Percentiles rank a stretch among this genome's conserved stretches.
These are phyloP conservation scores for Eutolmus rufibarbis DNA, from an alignment of 2,888 invertebrate species.

Conservation along the genomic window DNA sequence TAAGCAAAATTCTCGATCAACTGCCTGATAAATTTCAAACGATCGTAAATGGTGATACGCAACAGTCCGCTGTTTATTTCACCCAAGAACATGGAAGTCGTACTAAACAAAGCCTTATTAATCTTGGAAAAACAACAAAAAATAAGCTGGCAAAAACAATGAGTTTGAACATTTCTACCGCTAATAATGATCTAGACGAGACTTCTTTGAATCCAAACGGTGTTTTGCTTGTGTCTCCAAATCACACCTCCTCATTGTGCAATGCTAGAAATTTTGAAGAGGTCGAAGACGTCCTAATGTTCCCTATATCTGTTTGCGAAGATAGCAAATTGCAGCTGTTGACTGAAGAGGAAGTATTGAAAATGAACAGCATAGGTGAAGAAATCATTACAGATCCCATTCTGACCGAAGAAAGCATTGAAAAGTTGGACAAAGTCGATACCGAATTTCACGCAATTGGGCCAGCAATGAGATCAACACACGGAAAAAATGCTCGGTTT, in stretches of 20 bases:
- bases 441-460: conserved; percentile 51
- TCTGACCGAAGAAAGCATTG: conserved; percentile 53
- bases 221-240: conserved; percentile 51
- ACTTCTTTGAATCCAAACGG: conserved; percentile 7
- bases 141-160: conserved; percentile 60
- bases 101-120: conserved; percentile 57
- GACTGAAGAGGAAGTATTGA: conserved; percentile 71
- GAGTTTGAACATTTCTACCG: conserved; percentile 53
- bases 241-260: conserved; percentile 53
- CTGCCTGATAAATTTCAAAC: conserved; percentile 59
- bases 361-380: conserved; percentile 62
- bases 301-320: conserved; percentile 69
- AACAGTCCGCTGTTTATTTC: not conserved
- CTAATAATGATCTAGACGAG: conserved; percentile 44
- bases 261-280: conserved; percentile 48
- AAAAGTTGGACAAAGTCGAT: conserved; percentile 52
- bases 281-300: conserved; percentile 70
- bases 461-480: conserved; percentile 60
- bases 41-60: conserved; percentile 49
- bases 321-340: conserved; percentile 72
- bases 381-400: conserved; percentile 52
- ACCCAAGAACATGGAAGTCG: conserved; percentile 45
- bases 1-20: conserved; percentile 63
- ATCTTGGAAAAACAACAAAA: conserved; percentile 60
- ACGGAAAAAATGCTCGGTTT: conserved; percentile 72